Evolutionary conservation across 1,140 invertebrate species (phyloP).

Genomic region (Bombus pyrosoma): DNA sequence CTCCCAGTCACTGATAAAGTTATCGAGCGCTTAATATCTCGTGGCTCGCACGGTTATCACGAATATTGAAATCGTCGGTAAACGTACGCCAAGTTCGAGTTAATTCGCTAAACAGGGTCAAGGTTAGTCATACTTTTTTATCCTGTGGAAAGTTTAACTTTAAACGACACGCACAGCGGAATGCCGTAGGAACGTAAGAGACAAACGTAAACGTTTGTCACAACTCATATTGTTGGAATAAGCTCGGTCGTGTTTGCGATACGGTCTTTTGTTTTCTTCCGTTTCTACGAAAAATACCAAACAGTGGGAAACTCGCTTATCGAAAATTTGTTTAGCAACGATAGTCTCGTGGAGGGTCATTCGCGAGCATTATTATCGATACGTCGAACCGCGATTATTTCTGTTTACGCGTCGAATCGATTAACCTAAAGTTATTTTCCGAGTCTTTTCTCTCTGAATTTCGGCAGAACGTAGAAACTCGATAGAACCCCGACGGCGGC

Average conservation of each 20-base stretch:
- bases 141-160: no score
- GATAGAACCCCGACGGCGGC: background rate
- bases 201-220: no score
- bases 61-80: background rate
- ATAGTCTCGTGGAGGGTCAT: background rate
- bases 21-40: slow-evolving; percentile 12
- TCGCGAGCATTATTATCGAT: background rate
- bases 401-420: background rate
- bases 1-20: background rate
- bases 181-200: no score
- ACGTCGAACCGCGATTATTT: background rate
- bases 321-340: background rate
- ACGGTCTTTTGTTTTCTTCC: no score
- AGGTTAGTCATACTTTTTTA: background rate
- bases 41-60: slow-evolving; percentile 35
- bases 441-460: background rate
- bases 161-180: no score
- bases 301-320: background rate
- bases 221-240: no score
- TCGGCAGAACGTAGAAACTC: background rate
- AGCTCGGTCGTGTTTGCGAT: no score
- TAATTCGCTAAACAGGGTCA: slow-evolving; percentile 42
- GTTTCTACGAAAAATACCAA: no score
- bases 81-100: slow-evolving; percentile 59
- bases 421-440: background rate